These are phyloP conservation scores for Theretra japonica DNA, from an alignment of 2,888 invertebrate species.

Conservation along the genomic window DNA sequence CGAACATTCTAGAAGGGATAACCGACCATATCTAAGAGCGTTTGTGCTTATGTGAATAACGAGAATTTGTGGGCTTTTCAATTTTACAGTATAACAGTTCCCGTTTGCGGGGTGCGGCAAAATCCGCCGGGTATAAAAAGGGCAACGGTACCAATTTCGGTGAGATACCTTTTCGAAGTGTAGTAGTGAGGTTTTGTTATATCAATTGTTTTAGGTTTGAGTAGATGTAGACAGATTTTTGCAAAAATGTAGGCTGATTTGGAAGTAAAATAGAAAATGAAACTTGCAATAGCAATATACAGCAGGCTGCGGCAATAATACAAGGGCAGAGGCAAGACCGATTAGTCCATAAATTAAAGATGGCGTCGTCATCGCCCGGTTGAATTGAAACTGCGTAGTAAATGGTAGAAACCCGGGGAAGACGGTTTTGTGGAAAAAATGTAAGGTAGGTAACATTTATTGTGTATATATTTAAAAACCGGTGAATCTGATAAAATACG, in stretches of 20 bases:
- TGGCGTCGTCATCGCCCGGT: constrained; percentile 75
- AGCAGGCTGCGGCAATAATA: constrained; percentile 46
- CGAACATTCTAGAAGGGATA: constrained; percentile 60
- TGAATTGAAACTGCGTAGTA: constrained; percentile 59
- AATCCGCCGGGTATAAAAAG: constrained; percentile 31
- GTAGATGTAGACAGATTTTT: constrained; percentile 49
- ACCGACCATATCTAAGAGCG: constrained; percentile 39
- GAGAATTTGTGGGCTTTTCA: constrained; percentile 21
- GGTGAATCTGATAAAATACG: constrained; percentile 34
- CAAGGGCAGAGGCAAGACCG: constrained; percentile 56
- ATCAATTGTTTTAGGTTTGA: constrained; percentile 47
- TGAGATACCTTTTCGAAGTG: constrained; percentile 60
- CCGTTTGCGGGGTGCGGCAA: constrained; percentile 40
- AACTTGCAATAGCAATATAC: constrained; percentile 53
- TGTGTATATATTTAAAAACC: constrained; percentile 39
- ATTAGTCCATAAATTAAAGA: constrained; percentile 52
- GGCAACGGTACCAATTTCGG: constrained; percentile 13
- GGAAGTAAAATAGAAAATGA: constrained; percentile 38
- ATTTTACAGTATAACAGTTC: constrained; percentile 39
- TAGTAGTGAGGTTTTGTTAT: constrained; percentile 59
- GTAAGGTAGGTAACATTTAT: constrained; percentile 62
- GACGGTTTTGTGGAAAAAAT: constrained; percentile 53
- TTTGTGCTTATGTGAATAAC: constrained; percentile 30
- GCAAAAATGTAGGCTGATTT: constrained; percentile 53
- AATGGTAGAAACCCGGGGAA: constrained; percentile 47